phyloP scores from a whole-genome alignment of 2,113 vertebrate species.

The Odontophorus gujanensis region DNA sequence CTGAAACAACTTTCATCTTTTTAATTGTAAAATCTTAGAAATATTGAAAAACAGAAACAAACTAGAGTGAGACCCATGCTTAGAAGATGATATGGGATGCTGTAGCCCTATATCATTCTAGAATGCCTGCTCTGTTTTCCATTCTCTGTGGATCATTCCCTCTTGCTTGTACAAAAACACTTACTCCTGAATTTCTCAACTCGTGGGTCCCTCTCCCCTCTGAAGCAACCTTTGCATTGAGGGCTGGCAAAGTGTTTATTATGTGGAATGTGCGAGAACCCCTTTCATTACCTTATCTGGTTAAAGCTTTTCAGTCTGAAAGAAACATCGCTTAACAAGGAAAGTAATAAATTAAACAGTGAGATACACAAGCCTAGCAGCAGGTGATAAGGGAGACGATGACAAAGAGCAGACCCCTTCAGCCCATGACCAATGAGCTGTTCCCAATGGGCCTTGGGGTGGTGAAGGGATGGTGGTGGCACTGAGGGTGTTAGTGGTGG shows the following conservation, averaged over 20 bases:
- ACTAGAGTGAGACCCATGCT: neutral
- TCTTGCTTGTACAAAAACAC: neutral
- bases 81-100: neutral
- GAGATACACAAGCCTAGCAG: neutral
- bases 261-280: neutral
- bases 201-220: neutral
- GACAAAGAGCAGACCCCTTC: neutral
- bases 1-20: neutral
- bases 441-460: neutral
- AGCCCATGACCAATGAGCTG: accelerated
- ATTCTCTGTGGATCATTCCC: neutral
- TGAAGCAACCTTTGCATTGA: neutral
- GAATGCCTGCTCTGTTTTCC: neutral
- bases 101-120: neutral
- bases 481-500: neutral
- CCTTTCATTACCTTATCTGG: neutral
- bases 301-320: neutral
- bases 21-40: neutral
- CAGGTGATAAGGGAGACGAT: neutral
- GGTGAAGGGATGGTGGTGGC: neutral
- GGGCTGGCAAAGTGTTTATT: neutral
- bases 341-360: neutral
- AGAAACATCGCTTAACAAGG: neutral
- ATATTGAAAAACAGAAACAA: neutral
- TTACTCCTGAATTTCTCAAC: neutral